Base-by-base conservation (phyloP, 2,797 vertebrate species). In the Microtus obscurus region DNA sequence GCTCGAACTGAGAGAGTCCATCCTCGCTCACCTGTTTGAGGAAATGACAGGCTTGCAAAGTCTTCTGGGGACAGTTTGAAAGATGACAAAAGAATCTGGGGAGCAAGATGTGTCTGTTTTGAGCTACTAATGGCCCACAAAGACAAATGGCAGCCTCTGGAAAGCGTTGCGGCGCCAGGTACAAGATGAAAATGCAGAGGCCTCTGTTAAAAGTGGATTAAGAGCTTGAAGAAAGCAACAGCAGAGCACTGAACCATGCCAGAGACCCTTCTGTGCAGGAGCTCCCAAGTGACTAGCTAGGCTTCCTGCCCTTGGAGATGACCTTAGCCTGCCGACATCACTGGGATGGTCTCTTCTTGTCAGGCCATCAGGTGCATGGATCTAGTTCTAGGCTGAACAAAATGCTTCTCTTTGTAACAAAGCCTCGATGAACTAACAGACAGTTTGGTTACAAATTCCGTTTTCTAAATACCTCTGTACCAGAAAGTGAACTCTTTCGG, bases 251-350 rank as follows among this genome's bases (percentile, higher is more conserved):
- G 34, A 34, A 4, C 19, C n/a, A 31, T 69, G 4, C 16, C 0
- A 4, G 8, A 19, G 0, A 45, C 5, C 37, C 73, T 73, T 82
- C 48, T 13, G 17, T n/a, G 19, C 29, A 12, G 0, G 13, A 43
- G 16, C 19, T 53, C 9, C 2, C 9, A 6, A 0, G 14, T 7
- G 13, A 9, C 10, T 0, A 29, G 4, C 4, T 9, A 12, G 34
- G 19, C 3, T 8, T 27, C 4, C 12, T 1, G 48, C 14, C 11
- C 1, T 0, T 13, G 40, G 11, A 76, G 9, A 8, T 2, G 31
- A 14, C 16, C 25, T 40, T 76, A 27, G 4, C 34, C 23, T 11
- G 27, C 8, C 43, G 76, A 37, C 5, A 5, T 0, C 31, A 6
- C 6, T 2, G 37, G 0, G 10, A 13, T 40, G 37, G 19, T 10